Evolutionary conservation across 2,888 invertebrate species (phyloP).

Genomic region (Hydropsyche betteni): DNA sequence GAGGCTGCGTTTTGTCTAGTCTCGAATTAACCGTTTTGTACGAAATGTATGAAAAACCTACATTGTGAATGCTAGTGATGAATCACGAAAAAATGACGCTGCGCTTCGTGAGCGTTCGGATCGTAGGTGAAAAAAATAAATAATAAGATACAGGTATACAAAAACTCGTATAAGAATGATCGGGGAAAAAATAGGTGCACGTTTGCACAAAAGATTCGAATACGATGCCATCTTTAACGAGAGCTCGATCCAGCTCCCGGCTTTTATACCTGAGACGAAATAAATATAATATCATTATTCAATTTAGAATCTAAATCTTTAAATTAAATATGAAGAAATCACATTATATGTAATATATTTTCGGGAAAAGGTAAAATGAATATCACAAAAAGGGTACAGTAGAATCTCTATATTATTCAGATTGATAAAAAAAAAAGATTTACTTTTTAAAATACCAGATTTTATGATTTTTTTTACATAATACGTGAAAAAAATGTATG

Average conservation of each 20-base stretch:
- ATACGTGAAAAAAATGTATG: no score
- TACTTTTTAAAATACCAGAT: no score
- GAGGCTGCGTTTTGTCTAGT: no score
- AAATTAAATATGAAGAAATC: neutral
- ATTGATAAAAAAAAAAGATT: no score
- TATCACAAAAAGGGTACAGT: neutral
- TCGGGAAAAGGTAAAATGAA: neutral
- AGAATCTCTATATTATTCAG: no score
- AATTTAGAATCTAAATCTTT: neutral
- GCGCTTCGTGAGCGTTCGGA: neutral
- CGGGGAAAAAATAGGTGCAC: conserved; percentile 10
- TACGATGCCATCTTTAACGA: conserved; percentile 7
- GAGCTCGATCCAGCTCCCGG: conserved; percentile 12
- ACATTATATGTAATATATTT: neutral
- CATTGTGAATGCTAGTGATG: neutral
- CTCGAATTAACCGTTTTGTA: neutral
- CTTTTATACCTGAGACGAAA: neutral
- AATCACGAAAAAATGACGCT: conserved; percentile 1
- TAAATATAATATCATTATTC: neutral
- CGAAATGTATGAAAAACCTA: no score
- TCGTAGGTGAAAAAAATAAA: conserved; percentile 7
- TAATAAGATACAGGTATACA: conserved; percentile 19
- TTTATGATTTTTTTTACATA: no score
- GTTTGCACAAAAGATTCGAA: conserved; percentile 14
- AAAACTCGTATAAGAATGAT: conserved; percentile 18